Evolutionary conservation across 2,888 invertebrate genomes (phyloP), one percentile per base, ranked within the genome.

Genomic region (Minunthozetes semirufus): DNA sequence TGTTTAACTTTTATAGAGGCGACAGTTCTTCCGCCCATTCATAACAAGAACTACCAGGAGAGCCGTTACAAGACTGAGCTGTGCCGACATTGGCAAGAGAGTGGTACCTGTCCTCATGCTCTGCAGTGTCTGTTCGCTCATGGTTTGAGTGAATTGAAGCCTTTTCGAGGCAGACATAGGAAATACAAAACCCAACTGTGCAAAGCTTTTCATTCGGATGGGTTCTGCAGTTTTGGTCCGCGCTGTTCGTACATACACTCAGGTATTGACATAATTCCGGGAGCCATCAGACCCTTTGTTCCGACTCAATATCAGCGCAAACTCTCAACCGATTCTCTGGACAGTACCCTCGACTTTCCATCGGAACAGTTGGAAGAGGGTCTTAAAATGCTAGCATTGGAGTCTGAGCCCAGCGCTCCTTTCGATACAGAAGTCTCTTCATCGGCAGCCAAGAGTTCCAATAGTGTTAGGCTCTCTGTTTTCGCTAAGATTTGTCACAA

Each of bases 141-240:
- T 48, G 77, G 77, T 11, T 11, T 46, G 4, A 29, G 33, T 9
- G 77, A 77, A 42, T 59, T 77, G 11, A 61, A 63, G 17, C 68
- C 50, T 19, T 53, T 72, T 6, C 70, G 68, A 1, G 74, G 74
- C 33, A 61, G 76, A 0, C 77, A 77, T 22, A 75, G 74, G 0
- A 77, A 77, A 29, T 75, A 59, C 59, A 76, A 76, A 42, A 76
- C 77, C 8, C 75, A 77, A 72, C 72, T 68, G 25, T 77, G 77
- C 61, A 70, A 46, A 19, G 73, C 76, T 9, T 77, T 75, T 48
- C 72, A 77, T 33, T 29, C 48, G 22, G 56, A 56, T 17, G 77
- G 77, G n/a, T 76, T 59, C 50, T 77, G 77, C 48, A 59, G 66
- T 19, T 77, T 77, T 53, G 77, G 77, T 25, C 72, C 77, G n/a